These are phyloP conservation scores for Trichosurus vulpecula DNA, from an alignment of 2,797 vertebrate species.

Conservation along the genomic window DNA sequence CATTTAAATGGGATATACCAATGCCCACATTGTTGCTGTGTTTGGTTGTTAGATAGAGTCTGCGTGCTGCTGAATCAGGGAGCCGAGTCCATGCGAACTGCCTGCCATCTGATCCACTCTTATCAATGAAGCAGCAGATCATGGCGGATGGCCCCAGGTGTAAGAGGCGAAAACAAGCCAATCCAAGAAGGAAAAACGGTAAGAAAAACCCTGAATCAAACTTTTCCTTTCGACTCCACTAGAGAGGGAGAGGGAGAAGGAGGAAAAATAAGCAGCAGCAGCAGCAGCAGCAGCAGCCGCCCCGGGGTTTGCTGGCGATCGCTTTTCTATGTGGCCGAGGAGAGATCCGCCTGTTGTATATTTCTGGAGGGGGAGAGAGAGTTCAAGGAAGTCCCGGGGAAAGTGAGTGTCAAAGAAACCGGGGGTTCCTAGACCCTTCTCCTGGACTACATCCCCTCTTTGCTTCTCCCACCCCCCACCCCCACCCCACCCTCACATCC, in stretches of 20 bases:
- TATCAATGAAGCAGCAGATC: slow-evolving; percentile 99
- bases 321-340: slow-evolving; percentile 75
- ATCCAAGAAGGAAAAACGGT: slow-evolving; percentile 99
- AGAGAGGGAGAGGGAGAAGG: slow-evolving; percentile 52
- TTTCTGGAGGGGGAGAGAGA: slow-evolving; percentile 75
- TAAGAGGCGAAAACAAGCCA: slow-evolving; percentile 99
- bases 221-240: slow-evolving; percentile 78
- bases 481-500: slow-evolving; percentile 25
- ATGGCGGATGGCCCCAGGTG: slow-evolving; percentile 97
- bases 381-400: slow-evolving; percentile 78
- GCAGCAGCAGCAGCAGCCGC: slow-evolving; percentile 67
- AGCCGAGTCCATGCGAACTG: slow-evolving; percentile 97
- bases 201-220: slow-evolving; percentile 86
- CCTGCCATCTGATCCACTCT: slow-evolving; percentile 98
- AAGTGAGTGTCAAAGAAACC: slow-evolving; percentile 73
- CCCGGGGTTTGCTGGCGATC: slow-evolving; percentile 69
- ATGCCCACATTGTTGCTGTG: slow-evolving; percentile 90
- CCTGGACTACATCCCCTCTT: not conserved
- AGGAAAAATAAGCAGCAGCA: slow-evolving; percentile 74
- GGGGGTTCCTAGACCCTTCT: slow-evolving; percentile 37
- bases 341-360: slow-evolving; percentile 72
- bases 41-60: slow-evolving; percentile 93
- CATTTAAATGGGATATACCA: slow-evolving; percentile 87
- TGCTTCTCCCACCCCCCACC: slow-evolving; percentile 5
- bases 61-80: slow-evolving; percentile 90